These are phyloP conservation scores for Choristoneura rosaceana DNA, from an alignment of 2,888 invertebrate genomes.

Conservation along the genomic window DNA sequence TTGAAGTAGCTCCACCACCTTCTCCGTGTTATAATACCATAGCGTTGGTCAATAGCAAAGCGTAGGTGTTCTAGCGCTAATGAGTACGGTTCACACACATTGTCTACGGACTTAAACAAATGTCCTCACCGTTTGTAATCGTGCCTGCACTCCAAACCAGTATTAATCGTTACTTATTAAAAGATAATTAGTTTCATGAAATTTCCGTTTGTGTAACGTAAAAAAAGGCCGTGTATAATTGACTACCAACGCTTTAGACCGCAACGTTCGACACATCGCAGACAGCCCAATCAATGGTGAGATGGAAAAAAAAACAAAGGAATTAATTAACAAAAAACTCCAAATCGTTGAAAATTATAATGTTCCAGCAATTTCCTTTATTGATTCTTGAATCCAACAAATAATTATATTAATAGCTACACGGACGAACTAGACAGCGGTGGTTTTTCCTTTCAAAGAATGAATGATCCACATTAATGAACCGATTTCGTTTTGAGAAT, in stretches of 20 bases:
- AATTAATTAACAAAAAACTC: constrained; percentile 33
- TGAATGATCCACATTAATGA: constrained; percentile 51
- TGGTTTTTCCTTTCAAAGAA: constrained; percentile 49
- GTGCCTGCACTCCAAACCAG: constrained; percentile 15
- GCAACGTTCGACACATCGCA: constrained; percentile 8
- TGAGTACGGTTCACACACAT: constrained; percentile 65
- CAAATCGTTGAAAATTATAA: constrained; percentile 29
- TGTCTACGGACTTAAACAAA: constrained; percentile 46
- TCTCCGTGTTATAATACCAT: constrained; percentile 8
- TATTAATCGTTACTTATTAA: constrained; percentile 27
- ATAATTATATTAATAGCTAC: constrained; percentile 56
- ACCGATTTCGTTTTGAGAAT: constrained; percentile 37
- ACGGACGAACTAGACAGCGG: constrained; percentile 50
- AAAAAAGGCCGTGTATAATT: constrained; percentile 20
- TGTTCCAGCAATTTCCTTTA: constrained; percentile 38
- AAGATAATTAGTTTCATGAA: constrained; percentile 4
- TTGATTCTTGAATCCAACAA: constrained; percentile 48
- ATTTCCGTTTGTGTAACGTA: constrained; percentile 8
- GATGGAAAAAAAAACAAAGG: constrained; percentile 30
- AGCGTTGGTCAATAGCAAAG: constrained; percentile 50
- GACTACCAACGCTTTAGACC: constrained; percentile 9
- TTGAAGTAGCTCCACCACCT: not conserved
- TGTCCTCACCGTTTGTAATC: constrained; percentile 36
- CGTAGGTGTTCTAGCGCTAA: constrained; percentile 59
- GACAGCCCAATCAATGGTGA: constrained; percentile 24